A percentile compares a stretch with the other conserved stretches of the same genome.
Evolutionary conservation across 1,140 invertebrate species (phyloP).

Genomic region (Cyclargus thomasi): DNA sequence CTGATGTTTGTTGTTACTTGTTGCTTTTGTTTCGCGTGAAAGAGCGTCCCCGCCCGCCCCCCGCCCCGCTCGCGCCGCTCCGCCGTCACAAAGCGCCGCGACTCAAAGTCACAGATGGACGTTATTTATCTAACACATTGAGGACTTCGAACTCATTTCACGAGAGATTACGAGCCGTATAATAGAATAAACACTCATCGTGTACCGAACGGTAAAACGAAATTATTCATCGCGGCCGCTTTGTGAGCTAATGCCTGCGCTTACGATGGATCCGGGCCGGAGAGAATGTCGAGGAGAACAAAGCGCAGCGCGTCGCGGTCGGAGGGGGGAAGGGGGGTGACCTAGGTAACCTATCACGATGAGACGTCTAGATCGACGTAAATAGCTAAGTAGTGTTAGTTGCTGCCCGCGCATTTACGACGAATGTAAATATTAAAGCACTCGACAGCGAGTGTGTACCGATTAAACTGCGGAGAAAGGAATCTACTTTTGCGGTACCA

Average conservation of each 20-base stretch:
- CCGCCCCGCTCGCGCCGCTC: no score
- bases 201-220: background rate
- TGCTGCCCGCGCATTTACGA: no score
- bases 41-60: background rate
- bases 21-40: background rate
- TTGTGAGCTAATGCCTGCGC: background rate
- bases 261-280: background rate
- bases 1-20: background rate
- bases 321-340: no score
- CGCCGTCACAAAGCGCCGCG: background rate
- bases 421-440: no score
- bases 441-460: no score
- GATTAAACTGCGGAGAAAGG: no score
- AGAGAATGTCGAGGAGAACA: no score
- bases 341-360: no score
- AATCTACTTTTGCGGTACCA: no score
- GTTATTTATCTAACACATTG: background rate
- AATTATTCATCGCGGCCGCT: background rate
- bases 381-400: no score
- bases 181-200: conserved; percentile 6
- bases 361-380: no score
- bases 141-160: background rate
- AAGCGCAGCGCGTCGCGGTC: no score
- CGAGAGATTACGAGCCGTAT: conserved; percentile 1
- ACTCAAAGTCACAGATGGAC: background rate